phyloP scores from a whole-genome alignment of 1,140 invertebrate genomes.

The Galendromus occidentalis region DNA sequence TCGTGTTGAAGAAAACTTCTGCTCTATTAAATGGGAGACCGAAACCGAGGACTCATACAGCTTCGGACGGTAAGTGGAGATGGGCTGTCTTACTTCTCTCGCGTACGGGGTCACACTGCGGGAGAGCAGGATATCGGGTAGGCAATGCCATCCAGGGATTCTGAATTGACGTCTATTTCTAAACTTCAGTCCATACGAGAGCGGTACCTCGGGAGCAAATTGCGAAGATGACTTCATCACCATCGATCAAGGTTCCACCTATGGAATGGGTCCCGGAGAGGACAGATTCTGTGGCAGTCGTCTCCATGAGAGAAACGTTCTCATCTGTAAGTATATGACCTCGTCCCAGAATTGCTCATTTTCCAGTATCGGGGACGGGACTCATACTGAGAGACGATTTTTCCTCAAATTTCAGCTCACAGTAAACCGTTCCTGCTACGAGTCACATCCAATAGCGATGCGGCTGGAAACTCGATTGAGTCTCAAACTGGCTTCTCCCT shows the following conservation, averaged over 20 bases:
- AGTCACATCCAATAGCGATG: slow-evolving; percentile 20
- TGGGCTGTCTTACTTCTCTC: too few species aligned
- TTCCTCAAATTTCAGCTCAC: slow-evolving; percentile 18
- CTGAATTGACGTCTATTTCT: neutral
- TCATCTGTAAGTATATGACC: slow-evolving; percentile 20
- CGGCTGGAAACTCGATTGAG: slow-evolving; percentile 18
- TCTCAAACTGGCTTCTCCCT: slow-evolving; percentile 21
- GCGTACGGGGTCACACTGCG: neutral
- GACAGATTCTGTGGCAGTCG: slow-evolving; percentile 21
- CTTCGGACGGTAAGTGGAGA: slow-evolving; percentile 16
- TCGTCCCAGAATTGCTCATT: neutral
- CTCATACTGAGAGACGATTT: too few species aligned
- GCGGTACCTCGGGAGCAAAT: slow-evolving; percentile 31
- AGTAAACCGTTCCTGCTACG: slow-evolving; percentile 22
- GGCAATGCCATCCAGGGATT: neutral
- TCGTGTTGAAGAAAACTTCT: slow-evolving; percentile 62
- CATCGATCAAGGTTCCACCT: slow-evolving; percentile 44
- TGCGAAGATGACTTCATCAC: slow-evolving; percentile 79
- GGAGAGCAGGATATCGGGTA: neutral
- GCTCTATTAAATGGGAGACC: slow-evolving; percentile 39
- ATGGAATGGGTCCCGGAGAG: slow-evolving; percentile 20
- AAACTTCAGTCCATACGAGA: slow-evolving; percentile 12
- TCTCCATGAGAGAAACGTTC: slow-evolving; percentile 19
- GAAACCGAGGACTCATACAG: slow-evolving; percentile 19
- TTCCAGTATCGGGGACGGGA: neutral